Base-by-base conservation (phyloP, 2,888 invertebrate genomes). In the Diogma glabrata region DNA sequence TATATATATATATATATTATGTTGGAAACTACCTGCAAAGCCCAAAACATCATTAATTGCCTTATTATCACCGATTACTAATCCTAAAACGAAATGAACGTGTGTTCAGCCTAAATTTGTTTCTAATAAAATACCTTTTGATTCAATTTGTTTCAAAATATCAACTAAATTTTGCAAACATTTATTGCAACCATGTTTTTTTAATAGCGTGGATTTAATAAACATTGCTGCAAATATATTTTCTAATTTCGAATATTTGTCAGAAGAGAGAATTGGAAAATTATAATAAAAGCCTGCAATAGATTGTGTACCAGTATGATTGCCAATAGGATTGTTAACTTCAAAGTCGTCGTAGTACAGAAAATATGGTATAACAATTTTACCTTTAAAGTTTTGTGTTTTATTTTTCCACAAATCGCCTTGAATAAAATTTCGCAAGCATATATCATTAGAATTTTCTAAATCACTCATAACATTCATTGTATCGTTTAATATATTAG, bases 211-310 rank as follows among this genome's bases (percentile, higher is more conserved):
- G 48, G 50, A 50, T 52, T 52, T 52, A 16, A 54, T 49, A 51
- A 54, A 51, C 48, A 51, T 52, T 36, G 52, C 52, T 43, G 51
- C 38, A 54, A 52, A 54, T 52, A 54, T 26, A 53, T 54, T 53
- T 51, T 49, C 38, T 28, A 54, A 50, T 40, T 47, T 49, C 45
- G 49, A 51, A 50, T 30, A 24, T 49, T 20, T 19, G 3, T 28
- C 28, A 6, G 22, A 19, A 14, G 54, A 50, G 43, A 54, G 20
- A 19, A 12, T 40, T 52, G 54, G 50, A 38, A 54, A 52, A 50
- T 30, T 52, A 49, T 54, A 54, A 47, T 54, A 54, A 26, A 54
- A 48, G 17, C 43, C 52, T 49, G 48, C 51, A 45, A 54, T 49
- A 46, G 52, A 50, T 47, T 54, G 54, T 43, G 50, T 48, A 8